These are phyloP conservation scores for Eupithecia subfuscata DNA, from an alignment of 2,888 invertebrate genomes.

Conservation along the genomic window DNA sequence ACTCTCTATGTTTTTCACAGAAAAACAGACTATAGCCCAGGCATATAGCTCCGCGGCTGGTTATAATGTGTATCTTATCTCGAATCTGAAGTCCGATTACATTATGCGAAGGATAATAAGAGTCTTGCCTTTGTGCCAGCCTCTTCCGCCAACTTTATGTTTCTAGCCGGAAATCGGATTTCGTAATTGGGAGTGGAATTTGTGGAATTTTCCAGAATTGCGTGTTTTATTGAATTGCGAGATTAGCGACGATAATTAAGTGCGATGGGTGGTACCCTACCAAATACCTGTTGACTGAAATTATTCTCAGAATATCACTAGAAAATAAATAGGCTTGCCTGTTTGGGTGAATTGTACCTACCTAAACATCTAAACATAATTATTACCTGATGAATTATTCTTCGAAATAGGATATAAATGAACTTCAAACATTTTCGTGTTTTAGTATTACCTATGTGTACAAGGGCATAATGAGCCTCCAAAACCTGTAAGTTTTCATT, in stretches of 20 bases:
- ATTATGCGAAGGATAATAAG: conserved; percentile 25
- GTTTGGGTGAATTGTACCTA: neutral
- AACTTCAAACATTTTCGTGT: no score
- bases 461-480: no score
- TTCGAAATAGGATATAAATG: neutral
- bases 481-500: no score
- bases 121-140: conserved; percentile 9
- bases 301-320: neutral
- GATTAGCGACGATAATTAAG: neutral
- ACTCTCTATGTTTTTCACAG: no score
- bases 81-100: conserved; percentile 16
- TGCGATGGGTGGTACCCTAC: no score
- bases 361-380: neutral
- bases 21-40: neutral
- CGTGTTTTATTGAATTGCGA: neutral
- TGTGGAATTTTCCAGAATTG: neutral
- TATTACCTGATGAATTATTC: neutral
- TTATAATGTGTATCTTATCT: conserved; percentile 29
- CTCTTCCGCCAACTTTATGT: neutral
- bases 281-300: neutral
- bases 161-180: neutral
- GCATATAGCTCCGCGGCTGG: neutral
- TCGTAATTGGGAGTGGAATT: neutral
- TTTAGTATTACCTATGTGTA: no score
- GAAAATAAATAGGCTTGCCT: neutral